Evolutionary conservation across 2,888 invertebrate genomes (phyloP), one percentile per base, ranked within the genome.

Genomic region (Dyspetes luteomarginatus): DNA sequence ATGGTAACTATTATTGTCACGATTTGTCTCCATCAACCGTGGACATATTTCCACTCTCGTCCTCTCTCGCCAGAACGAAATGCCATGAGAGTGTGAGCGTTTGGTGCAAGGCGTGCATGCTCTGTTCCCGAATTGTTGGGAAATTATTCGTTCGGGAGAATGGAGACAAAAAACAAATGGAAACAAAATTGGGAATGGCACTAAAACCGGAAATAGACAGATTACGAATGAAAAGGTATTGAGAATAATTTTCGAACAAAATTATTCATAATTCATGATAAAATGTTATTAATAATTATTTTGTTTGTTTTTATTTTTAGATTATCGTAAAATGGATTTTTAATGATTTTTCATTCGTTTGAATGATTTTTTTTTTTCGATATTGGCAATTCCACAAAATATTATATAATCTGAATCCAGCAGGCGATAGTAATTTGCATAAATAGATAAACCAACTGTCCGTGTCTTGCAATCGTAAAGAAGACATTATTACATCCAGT

Each of bases 11-110:
- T 87, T 87, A 87, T 87, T 85, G 86, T 84, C 82, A 60, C 83
- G 69, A 86, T 87, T 84, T 86, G 85, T 87, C 87, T 86, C 85
- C 86, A 87, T 87, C 87, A 87, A 86, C 83, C 80, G 72, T 76
- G 26, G 84, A 86, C 85, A 83, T 82, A 81, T 85, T 86, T 84
- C 82, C 81, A 83, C 79, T 72, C 79, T 67, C 43, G 65, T 72
- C 73, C 62, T 80, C 78, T 77, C 74, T 69, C 71, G 83, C 75
- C 78, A 82, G 77, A 84, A n/a, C n/a, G 76, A 73, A 71, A 77
- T 36, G n/a, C n/a, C n/a, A n/a, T n/a, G n/a, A n/a, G 22, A 65
- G 55, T 48, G 41, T 26, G 64, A 45, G 43, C 28, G 45, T 65
- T 69, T 12, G 64, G 50, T 64, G 64, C 64, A 79, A 64, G 74